Conservation (phyloP, 2,797 vertebrate genomes). For the Manis crassicaudata region DNA sequence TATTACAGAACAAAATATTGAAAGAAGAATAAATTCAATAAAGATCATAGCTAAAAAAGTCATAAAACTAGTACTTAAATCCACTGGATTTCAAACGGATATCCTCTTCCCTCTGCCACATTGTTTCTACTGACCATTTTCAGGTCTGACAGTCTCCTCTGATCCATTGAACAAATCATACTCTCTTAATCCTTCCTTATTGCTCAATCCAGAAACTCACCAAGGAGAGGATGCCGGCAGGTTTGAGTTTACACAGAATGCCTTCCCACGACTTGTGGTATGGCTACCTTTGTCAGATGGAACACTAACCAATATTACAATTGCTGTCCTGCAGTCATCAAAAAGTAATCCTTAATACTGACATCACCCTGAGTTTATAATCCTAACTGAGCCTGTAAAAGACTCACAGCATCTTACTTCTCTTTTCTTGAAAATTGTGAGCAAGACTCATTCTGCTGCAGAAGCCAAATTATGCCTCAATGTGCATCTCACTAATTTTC, state of each 20-base stretch:
- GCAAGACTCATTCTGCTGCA: constrained; percentile 66
- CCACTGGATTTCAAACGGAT: background rate
- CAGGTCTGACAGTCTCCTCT: background rate
- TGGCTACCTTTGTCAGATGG: background rate
- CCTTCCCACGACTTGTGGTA: background rate
- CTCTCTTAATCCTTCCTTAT: background rate
- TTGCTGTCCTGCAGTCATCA: background rate
- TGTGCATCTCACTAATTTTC: constrained; percentile 76
- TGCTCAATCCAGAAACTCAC: background rate
- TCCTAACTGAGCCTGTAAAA: background rate
- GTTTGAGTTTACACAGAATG: background rate
- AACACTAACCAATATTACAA: background rate
- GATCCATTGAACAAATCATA: background rate
- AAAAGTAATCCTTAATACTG: background rate
- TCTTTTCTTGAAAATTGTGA: background rate
- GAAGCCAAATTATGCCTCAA: constrained; percentile 75
- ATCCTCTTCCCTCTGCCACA: background rate
- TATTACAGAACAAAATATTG: background rate
- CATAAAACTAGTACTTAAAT: background rate
- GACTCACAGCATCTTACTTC: background rate
- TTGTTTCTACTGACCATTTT: background rate
- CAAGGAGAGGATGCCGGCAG: background rate
- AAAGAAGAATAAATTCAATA: background rate
- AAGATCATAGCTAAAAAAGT: background rate
- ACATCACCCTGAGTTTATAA: background rate